Evolutionary conservation across 2,888 invertebrate genomes (phyloP), one percentile per base, ranked within the genome.

Genomic region (Ichneumoninae sp.): DNA sequence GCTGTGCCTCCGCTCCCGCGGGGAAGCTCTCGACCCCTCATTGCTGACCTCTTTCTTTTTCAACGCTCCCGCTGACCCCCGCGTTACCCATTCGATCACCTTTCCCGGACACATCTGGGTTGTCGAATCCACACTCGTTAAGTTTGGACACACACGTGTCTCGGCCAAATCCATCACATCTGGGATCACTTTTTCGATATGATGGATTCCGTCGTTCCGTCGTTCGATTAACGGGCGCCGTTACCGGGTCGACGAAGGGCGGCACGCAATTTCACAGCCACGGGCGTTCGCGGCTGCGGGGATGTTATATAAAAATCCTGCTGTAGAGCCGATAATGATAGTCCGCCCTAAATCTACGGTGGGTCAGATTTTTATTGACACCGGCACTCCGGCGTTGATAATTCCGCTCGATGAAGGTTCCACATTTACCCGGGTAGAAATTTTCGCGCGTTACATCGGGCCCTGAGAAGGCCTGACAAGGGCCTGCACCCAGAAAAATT

Each of bases 1-100:
- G 66, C 66, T 52, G 57, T 40, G 44, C 19, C 63, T 54, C 19
- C 47, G 40, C 5, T 10, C 40, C 79, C 50, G 66, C 40, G 3
- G 57, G 30, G 70, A 19, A 47, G 16, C 44, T 47, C 33, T 73
- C 66, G 52, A 40, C 47, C 40, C 60, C 6, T 26, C 60, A 33
- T 19, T 4, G 33, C 73, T 63, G 68, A 77, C 60, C 71, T 73
- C 69, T 44, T 78, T 69, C 70, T 66, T 66, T 68, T 78, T 78
- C 7, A 16, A 16, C 22, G 6, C 30, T 40, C 40, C n/a, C 22
- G 40, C 66, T 40, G 36, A 36, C 66, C 40, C 16, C 4, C 19
- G 19, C 22, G 40, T 36, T 40, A 6, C 0, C 36, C 44, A 40
- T 19, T 40, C 66, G 40, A 66, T 66, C 26, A 36, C n/a, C 66